Evolutionary conservation across 2,888 invertebrate species (phyloP).

Genomic region (Drosophila pseudotalamancana): DNA sequence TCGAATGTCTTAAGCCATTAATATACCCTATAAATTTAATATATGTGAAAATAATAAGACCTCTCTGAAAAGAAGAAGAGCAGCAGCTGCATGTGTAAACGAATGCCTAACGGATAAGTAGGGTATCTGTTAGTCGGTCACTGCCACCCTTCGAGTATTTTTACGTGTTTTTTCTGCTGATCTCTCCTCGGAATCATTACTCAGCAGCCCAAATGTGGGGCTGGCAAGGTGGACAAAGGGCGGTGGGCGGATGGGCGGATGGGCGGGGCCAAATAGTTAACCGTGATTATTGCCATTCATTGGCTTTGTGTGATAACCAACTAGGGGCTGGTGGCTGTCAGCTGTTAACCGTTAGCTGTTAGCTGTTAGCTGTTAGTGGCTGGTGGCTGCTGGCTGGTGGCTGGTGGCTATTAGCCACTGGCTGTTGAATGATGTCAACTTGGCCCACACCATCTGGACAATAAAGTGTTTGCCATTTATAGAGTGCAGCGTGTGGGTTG

Average conservation of each 20-base stretch:
- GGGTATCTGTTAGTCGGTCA: no score
- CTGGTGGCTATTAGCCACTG: slow-evolving; percentile 28
- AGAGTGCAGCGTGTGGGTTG: slow-evolving; percentile 9
- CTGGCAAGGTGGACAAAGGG: neutral
- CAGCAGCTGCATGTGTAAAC: no score
- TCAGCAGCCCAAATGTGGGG: slow-evolving; percentile 36
- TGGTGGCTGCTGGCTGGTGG: slow-evolving; percentile 17
- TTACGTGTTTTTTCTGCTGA: neutral
- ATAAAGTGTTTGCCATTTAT: slow-evolving; percentile 56
- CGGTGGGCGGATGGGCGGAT: neutral
- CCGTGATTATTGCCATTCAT: slow-evolving; percentile 70
- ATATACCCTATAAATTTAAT: no score
- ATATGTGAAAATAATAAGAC: no score
- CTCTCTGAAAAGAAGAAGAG: no score
- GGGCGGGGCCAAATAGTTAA: slow-evolving; percentile 46
- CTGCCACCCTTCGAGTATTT: no score
- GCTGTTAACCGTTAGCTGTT: slow-evolving; percentile 14
- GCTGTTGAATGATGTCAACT: slow-evolving; percentile 19
- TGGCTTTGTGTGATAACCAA: slow-evolving; percentile 57
- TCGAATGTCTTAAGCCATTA: no score
- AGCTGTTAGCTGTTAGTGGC: slow-evolving; percentile 2
- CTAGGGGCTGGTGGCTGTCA: slow-evolving; percentile 13
- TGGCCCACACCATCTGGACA: neutral
- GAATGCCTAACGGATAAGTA: no score
- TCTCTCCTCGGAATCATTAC: slow-evolving; percentile 58